A percentile compares a stretch with the other conserved stretches of the same genome.
Evolutionary conservation across 2,113 vertebrate species (phyloP).

Genomic region (Tenebrosternarchus preto): DNA sequence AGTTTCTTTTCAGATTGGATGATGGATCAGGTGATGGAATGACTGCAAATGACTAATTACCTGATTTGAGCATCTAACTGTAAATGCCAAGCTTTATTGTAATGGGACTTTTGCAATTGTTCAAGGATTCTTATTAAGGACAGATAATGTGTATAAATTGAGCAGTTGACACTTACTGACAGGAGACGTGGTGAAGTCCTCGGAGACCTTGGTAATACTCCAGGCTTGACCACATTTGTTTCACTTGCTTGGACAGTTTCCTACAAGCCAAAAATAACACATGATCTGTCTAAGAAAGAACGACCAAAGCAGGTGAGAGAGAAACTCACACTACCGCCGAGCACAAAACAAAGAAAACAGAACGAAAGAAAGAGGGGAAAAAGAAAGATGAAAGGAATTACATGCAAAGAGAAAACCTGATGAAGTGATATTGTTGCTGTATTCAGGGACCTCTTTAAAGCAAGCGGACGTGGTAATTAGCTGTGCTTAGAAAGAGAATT

Average conservation of each 20-base stretch:
- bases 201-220: constrained; percentile 96
- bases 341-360: neutral
- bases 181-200: constrained; percentile 88
- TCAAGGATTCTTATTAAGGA: neutral
- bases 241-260: constrained; percentile 92
- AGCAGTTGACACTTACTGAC: constrained; percentile 6
- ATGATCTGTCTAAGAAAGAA: neutral
- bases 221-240: constrained; percentile 95
- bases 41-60: neutral
- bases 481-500: constrained; percentile 60
- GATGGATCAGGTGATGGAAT: neutral
- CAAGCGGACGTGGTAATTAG: constrained; percentile 61
- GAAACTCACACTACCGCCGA: neutral
- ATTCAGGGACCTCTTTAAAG: constrained; percentile 51
- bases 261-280: constrained; percentile 91
- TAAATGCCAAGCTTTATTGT: neutral
- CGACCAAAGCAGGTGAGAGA: neutral
- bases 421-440: constrained; percentile 31
- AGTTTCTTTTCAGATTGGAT: neutral
- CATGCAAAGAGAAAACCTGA: neutral
- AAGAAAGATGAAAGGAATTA: neutral
- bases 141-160: neutral
- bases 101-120: neutral
- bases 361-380: neutral
- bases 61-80: neutral